These are phyloP conservation scores for Drosophila punjabiensis DNA, from an alignment of 1,140 invertebrate genomes.

Conservation along the genomic window DNA sequence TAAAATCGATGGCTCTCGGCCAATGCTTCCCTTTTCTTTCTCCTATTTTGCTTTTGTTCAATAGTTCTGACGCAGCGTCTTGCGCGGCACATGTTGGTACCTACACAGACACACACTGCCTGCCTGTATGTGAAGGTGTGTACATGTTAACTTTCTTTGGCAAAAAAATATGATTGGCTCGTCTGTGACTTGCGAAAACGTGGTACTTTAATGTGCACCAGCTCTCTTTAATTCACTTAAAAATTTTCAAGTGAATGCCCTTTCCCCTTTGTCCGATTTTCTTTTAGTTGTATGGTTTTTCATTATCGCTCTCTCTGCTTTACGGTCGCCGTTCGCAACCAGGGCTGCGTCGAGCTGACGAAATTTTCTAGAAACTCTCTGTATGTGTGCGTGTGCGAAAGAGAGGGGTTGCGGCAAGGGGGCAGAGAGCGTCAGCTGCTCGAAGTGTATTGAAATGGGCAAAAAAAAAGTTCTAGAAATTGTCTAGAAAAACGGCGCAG, in stretches of 20 bases:
- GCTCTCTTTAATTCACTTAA: constrained; percentile 32
- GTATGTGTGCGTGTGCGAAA: constrained; percentile 32
- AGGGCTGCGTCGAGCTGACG: constrained; percentile 69
- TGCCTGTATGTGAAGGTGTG: constrained; percentile 9
- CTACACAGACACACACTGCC: constrained; percentile 16
- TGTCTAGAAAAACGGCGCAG: constrained; percentile 45
- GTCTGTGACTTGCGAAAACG: constrained; percentile 37
- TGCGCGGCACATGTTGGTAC: constrained; percentile 59
- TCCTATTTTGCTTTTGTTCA: constrained; percentile 21
- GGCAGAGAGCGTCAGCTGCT: constrained; percentile 66
- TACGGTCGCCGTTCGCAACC: constrained; percentile 63
- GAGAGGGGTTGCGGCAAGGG: not conserved
- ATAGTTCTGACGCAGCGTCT: constrained; percentile 56
- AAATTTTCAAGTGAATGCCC: constrained; percentile 40
- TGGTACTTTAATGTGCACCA: constrained; percentile 32
- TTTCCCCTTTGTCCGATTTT: constrained; percentile 56
- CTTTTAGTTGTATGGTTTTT: constrained; percentile 42
- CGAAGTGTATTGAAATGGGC: constrained; percentile 61
- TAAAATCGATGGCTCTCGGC: constrained; percentile 66
- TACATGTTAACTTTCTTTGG: constrained; percentile 21
- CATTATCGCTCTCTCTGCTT: constrained; percentile 62
- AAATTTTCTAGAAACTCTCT: constrained; percentile 76
- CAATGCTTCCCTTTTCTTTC: constrained; percentile 10
- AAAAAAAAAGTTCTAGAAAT: constrained; percentile 71
- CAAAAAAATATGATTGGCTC: constrained; percentile 13